phyloP scores from a whole-genome alignment of 2,888 invertebrate genomes.

The Dryomyza anilis region DNA sequence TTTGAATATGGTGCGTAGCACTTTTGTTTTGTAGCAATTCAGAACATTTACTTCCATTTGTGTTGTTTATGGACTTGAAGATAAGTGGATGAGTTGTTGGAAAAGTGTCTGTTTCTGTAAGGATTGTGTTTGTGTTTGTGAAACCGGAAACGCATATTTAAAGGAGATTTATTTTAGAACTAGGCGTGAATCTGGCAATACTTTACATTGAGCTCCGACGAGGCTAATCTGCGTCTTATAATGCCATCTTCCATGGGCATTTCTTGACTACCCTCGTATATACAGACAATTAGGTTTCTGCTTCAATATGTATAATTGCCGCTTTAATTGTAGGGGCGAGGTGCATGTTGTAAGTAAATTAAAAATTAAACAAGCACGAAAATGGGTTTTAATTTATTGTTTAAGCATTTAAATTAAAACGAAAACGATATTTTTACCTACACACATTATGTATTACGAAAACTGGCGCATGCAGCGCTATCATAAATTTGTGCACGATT shows the following conservation, averaged over 20 bases:
- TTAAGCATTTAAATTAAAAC: slow-evolving; percentile 32
- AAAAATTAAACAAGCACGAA: slow-evolving; percentile 23
- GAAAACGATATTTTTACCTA: slow-evolving; percentile 3
- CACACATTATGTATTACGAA: neutral
- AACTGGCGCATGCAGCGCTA: slow-evolving; percentile 8
- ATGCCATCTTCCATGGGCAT: too few relatives aligned
- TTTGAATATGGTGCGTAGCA: neutral
- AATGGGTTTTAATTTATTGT: slow-evolving; percentile 32
- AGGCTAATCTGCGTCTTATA: too few relatives aligned
- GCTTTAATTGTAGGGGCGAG: neutral
- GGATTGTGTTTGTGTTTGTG: neutral
- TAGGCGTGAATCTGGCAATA: neutral
- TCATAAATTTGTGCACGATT: slow-evolving; percentile 14
- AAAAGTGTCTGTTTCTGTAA: neutral
- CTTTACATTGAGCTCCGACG: too few relatives aligned
- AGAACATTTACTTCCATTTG: too few relatives aligned
- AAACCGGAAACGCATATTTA: slow-evolving; percentile 13
- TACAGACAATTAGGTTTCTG: too few relatives aligned
- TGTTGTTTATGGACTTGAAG: slow-evolving; percentile 1
- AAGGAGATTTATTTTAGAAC: slow-evolving; percentile 16
- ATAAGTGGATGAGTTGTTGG: neutral
- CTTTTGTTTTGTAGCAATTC: too few relatives aligned
- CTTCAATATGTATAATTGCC: too few relatives aligned
- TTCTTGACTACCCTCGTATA: too few relatives aligned
- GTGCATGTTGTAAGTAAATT: slow-evolving; percentile 14